Evolutionary conservation across 2,113 vertebrate species (phyloP).

Genomic region (Ictalurus furcatus): DNA sequence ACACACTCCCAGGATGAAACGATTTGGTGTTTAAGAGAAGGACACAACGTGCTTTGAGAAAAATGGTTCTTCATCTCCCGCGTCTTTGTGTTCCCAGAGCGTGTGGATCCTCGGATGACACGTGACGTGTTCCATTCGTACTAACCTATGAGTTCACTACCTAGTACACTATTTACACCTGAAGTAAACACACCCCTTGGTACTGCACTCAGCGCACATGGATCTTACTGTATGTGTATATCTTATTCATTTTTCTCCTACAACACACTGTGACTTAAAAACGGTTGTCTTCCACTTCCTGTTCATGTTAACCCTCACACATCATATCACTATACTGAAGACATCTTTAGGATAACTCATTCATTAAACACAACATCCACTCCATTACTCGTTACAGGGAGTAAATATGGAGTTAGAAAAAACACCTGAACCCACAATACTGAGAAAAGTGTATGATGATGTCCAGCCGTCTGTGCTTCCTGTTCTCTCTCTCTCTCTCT

Average conservation of each 20-base stretch:
- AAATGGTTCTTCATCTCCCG: neutral
- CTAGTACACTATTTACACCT: neutral
- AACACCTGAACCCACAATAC: neutral
- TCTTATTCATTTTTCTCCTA: neutral
- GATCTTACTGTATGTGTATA: neutral
- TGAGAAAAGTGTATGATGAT: no score
- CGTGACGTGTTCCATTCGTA: neutral
- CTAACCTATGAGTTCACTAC: neutral
- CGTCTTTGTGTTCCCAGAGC: neutral
- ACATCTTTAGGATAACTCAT: neutral
- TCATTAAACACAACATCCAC: no score
- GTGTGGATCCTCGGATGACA: no score
- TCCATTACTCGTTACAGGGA: neutral
- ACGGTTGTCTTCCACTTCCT: neutral
- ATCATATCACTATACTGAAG: neutral
- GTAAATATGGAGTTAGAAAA: neutral
- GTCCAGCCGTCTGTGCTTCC: no score
- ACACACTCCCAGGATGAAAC: neutral
- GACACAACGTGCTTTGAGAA: neutral
- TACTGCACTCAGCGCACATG: neutral
- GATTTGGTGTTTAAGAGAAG: neutral
- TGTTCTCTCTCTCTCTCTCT: no score
- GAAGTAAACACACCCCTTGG: neutral
- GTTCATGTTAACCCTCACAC: neutral
- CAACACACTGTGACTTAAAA: neutral